These are phyloP conservation scores for Calyptomena viridis DNA, from an alignment of 2,113 vertebrate genomes.

Conservation along the genomic window DNA sequence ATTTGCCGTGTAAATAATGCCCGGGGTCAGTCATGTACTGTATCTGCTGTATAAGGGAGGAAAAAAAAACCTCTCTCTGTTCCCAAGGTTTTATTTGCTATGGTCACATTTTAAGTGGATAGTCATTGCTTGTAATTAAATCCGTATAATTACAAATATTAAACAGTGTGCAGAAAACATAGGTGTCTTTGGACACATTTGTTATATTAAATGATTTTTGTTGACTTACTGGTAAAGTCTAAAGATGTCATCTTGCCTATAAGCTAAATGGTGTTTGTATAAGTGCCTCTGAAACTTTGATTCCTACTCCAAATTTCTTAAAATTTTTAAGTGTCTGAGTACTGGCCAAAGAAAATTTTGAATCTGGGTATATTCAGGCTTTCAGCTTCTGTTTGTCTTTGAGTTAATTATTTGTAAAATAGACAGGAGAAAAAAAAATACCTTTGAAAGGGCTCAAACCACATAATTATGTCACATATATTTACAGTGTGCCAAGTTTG, in stretches of 20 bases:
- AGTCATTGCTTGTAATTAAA: neutral
- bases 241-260: neutral
- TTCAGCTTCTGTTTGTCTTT: neutral
- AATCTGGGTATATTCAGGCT: neutral
- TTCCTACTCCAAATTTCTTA: neutral
- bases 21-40: neutral
- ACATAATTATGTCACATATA: neutral
- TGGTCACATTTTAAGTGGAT: neutral
- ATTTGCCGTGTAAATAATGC: neutral
- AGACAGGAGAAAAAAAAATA: neutral
- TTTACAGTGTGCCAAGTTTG: neutral
- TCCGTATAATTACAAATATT: neutral
- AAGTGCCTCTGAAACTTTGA: neutral
- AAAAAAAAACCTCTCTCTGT: neutral
- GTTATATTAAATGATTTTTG: neutral
- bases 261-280: neutral
- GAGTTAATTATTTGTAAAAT: neutral
- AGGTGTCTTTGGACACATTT: neutral
- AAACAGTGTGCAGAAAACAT: neutral
- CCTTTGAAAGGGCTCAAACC: neutral
- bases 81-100: neutral
- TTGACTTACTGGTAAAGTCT: neutral
- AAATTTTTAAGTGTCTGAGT: neutral
- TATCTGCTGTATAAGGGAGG: neutral
- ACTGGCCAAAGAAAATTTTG: neutral